phyloP scores from a whole-genome alignment of 1,140 invertebrate species.

The silkworm (Bombyx mori) region DNA sequence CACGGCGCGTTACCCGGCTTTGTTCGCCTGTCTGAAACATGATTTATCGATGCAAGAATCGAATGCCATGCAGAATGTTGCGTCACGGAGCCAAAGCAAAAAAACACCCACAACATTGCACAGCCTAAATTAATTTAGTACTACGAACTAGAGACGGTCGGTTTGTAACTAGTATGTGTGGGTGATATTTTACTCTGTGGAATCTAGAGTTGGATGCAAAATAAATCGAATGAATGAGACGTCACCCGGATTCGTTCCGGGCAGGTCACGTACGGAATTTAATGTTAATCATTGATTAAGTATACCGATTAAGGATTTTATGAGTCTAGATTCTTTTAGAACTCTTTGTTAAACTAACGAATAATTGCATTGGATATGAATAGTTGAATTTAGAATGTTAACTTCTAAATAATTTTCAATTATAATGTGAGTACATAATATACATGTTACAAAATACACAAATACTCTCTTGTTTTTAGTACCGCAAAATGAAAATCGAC shows the following conservation, averaged over 20 bases:
- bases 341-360: no score
- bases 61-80: constrained; percentile 64
- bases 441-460: no score
- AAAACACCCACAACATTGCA: constrained; percentile 18
- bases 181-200: constrained; percentile 21
- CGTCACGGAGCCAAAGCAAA: constrained; percentile 45
- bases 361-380: no score
- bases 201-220: constrained; percentile 25
- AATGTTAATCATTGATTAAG: constrained; percentile 59
- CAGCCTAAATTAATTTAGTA: constrained; percentile 19
- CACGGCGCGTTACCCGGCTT: constrained; percentile 67
- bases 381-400: no score
- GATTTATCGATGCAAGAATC: constrained; percentile 52
- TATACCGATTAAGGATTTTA: constrained; percentile 44
- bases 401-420: no score
- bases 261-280: constrained; percentile 46
- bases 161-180: constrained; percentile 4
- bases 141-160: constrained; percentile 12
- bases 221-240: constrained; percentile 67
- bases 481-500: no score
- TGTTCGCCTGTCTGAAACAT: constrained; percentile 57
- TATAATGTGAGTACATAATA: no score
- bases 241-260: constrained; percentile 65
- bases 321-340: no score
- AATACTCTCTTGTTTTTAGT: no score